A percentile compares a stretch with the other conserved stretches of the same genome.
Conservation (phyloP, 1,140 invertebrate species). For the Drosophila ironensis region DNA sequence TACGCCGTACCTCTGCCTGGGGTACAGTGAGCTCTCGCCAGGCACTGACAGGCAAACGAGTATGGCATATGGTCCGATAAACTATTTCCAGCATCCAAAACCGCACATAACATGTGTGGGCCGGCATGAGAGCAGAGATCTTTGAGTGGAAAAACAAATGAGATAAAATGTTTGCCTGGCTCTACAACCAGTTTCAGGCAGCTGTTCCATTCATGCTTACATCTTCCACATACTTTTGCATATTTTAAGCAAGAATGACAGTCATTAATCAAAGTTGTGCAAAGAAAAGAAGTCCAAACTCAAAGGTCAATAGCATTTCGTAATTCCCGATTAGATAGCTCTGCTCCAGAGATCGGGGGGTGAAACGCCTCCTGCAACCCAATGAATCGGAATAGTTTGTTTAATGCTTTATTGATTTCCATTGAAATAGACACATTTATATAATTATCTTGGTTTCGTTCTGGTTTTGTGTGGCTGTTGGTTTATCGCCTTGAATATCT, state of each 20-base stretch:
- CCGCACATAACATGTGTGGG: background rate
- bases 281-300: background rate
- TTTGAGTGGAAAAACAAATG: background rate
- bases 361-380: too few species aligned
- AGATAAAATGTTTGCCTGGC: background rate
- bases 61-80: background rate
- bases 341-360: too few species aligned
- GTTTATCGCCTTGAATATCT: constrained; percentile 40
- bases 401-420: constrained; percentile 78
- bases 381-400: too few species aligned
- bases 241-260: background rate
- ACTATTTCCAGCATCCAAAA: background rate
- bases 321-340: too few species aligned
- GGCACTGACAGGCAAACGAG: background rate
- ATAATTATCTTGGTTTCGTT: constrained; percentile 58
- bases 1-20: constrained; percentile 1
- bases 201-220: background rate
- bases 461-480: constrained; percentile 30
- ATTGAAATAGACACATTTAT: constrained; percentile 78
- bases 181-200: background rate
- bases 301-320: background rate
- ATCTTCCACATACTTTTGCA: background rate
- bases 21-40: constrained; percentile 21
- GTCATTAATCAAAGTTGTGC: background rate
- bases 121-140: background rate